Conservation (phyloP, 1,140 invertebrate genomes). For the Bradynema listronoti region DNA sequence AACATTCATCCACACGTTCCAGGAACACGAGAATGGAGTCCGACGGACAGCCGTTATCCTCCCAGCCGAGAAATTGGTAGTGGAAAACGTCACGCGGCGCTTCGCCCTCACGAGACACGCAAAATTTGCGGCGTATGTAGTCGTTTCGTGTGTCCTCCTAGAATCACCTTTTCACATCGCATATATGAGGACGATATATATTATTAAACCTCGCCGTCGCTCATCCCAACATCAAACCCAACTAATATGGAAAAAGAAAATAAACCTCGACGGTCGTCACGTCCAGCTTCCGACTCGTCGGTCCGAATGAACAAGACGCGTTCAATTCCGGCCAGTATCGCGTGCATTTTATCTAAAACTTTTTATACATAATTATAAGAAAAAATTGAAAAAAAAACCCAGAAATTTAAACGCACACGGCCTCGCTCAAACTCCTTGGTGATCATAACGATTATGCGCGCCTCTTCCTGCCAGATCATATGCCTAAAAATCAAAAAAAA, state of each 20-base stretch:
- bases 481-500: conserved; percentile 11
- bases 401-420: conserved; percentile 57
- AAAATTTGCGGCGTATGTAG: background rate
- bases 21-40: conserved; percentile 95
- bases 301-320: conserved; percentile 20
- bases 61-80: conserved; percentile 93
- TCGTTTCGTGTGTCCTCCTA: conserved; percentile 3
- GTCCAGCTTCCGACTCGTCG: conserved; percentile 20
- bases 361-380: background rate
- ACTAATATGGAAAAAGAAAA: background rate
- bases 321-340: conserved; percentile 88
- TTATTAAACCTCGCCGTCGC: background rate
- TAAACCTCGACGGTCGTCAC: conserved; percentile 22
- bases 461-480: conserved; percentile 36
- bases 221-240: background rate
- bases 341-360: conserved; percentile 69
- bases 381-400: background rate
- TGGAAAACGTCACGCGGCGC: conserved; percentile 73
- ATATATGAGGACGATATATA: background rate
- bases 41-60: conserved; percentile 88
- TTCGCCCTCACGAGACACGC: background rate
- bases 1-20: conserved; percentile 81
- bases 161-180: background rate
- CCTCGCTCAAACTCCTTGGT: conserved; percentile 76
- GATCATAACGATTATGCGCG: conserved; percentile 94